These are phyloP conservation scores for Orthosia gothica DNA, from an alignment of 2,888 invertebrate genomes.

Conservation along the genomic window DNA sequence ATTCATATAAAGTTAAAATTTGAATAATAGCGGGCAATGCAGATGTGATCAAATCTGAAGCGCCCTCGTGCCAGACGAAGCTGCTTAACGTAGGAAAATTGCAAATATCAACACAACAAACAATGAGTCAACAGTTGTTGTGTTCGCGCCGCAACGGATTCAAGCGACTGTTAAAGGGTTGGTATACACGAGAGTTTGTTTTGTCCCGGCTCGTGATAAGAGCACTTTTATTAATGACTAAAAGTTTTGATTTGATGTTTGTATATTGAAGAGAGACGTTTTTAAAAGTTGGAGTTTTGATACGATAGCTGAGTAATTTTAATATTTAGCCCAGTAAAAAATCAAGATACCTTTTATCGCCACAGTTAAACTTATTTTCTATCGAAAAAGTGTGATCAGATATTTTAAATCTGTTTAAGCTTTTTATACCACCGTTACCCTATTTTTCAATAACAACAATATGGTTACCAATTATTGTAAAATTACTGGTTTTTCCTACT, in stretches of 20 bases:
- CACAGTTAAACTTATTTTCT: neutral
- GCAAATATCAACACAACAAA: conserved; percentile 76
- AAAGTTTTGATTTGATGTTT: conserved; percentile 38
- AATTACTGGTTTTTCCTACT: neutral
- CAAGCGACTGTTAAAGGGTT: conserved; percentile 53
- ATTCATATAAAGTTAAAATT: conserved; percentile 57
- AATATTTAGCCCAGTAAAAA: neutral
- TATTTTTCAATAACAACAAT: neutral
- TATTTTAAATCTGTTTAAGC: no score
- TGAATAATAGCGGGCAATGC: conserved; percentile 52
- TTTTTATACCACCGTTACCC: neutral
- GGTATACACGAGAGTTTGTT: conserved; percentile 33
- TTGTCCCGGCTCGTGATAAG: conserved; percentile 27
- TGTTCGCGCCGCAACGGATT: conserved; percentile 62
- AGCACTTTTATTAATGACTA: conserved; percentile 33
- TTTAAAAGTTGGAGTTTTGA: neutral
- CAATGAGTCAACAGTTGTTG: conserved; percentile 70
- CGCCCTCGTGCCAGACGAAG: conserved; percentile 64
- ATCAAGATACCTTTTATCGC: neutral
- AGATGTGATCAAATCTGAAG: conserved; percentile 68
- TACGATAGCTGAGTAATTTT: neutral
- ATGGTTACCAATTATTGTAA: neutral
- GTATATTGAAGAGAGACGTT: neutral
- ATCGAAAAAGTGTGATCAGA: neutral
- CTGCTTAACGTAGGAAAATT: conserved; percentile 68